Conservation (phyloP, 92 coral and sea anemone genomes). For the Ricordea florida region DNA sequence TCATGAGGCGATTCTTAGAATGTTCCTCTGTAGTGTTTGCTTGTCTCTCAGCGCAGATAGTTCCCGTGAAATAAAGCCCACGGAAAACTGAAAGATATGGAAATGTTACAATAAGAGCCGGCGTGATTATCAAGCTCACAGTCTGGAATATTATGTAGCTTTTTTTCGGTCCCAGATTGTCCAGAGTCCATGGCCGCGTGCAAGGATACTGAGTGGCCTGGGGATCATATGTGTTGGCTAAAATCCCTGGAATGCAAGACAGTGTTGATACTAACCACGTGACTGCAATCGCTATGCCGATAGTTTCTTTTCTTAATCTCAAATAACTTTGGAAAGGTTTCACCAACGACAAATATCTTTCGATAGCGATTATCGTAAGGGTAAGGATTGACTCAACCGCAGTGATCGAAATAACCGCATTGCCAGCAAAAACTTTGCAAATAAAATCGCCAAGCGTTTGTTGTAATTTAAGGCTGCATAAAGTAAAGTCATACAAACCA, state of each 20-base stretch:
- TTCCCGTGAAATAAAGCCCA: conserved; percentile 17
- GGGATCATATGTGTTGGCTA: conserved; percentile 8
- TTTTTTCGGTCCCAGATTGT: neutral
- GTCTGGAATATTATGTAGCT: conserved; percentile 7
- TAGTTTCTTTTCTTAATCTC: neutral
- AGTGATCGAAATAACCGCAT: conserved; percentile 26
- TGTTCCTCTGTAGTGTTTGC: neutral
- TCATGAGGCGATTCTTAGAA: conserved; percentile 35
- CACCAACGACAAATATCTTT: conserved; percentile 32
- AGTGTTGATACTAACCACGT: conserved; percentile 1
- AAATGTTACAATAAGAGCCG: conserved; percentile 5
- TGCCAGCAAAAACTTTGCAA: conserved; percentile 52
- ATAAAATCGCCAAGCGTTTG: conserved; percentile 17
- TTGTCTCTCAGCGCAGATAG: neutral
- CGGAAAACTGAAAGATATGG: conserved; percentile 16
- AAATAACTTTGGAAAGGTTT: conserved; percentile 10
- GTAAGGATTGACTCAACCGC: conserved; percentile 13
- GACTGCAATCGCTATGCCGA: neutral
- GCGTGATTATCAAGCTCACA: neutral
- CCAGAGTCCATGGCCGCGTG: conserved; percentile 29
- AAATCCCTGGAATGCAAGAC: conserved; percentile 1
- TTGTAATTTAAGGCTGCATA: neutral
- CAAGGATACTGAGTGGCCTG: neutral
- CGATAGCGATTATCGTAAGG: conserved; percentile 21
- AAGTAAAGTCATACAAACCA: conserved; percentile 33